phyloP scores from a whole-genome alignment of 1,140 invertebrate species.

The Coptotermes formosanus region DNA sequence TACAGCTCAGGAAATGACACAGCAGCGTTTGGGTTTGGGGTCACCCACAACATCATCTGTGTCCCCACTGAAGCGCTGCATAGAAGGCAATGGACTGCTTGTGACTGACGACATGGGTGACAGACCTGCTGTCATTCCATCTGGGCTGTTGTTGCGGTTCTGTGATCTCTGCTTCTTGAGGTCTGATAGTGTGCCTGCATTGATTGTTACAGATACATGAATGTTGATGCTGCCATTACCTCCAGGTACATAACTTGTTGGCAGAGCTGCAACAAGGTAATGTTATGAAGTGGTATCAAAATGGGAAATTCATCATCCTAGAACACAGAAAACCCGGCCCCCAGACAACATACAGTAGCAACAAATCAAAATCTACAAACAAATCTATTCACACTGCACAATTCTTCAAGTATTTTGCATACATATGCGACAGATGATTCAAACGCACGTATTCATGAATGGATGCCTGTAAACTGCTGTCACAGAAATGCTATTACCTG shows the following conservation, averaged over 20 bases:
- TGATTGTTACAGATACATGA: conserved; percentile 67
- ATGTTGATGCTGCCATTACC: conserved; percentile 87
- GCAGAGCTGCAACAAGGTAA: conserved; percentile 40
- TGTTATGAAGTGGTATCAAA: neutral
- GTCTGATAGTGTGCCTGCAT: conserved; percentile 73
- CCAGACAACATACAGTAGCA: no score
- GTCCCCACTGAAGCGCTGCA: conserved; percentile 63
- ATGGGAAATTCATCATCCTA: neutral
- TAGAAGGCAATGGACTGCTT: conserved; percentile 47
- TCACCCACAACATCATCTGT: conserved; percentile 65
- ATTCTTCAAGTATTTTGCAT: no score
- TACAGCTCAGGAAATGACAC: conserved; percentile 47
- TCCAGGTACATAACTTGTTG: conserved; percentile 42
- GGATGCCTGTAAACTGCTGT: no score
- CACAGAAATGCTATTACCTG: neutral
- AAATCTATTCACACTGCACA: no score
- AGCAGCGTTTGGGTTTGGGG: conserved; percentile 61
- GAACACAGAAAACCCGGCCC: no score
- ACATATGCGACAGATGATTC: no score
- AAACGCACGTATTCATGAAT: no score
- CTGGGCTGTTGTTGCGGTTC: conserved; percentile 59
- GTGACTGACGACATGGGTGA: conserved; percentile 50
- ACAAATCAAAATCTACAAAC: no score
- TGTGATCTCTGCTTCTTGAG: conserved; percentile 86
- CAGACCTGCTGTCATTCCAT: conserved; percentile 35